A percentile compares a stretch with the other conserved stretches of the same genome.
phyloP scores from a whole-genome alignment of 2,797 vertebrate species.

The Tamandua tetradactyla region DNA sequence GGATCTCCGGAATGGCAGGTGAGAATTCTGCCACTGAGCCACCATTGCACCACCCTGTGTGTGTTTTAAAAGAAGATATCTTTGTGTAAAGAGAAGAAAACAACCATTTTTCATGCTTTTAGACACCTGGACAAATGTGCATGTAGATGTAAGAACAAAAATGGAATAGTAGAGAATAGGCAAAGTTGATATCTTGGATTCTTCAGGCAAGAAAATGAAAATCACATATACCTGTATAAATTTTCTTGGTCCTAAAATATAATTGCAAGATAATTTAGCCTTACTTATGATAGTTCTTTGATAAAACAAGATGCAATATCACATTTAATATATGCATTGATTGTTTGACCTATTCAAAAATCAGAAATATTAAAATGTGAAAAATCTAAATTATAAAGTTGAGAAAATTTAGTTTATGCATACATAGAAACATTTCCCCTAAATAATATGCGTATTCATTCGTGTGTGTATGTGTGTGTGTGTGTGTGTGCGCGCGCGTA shows the following conservation, averaged over 20 bases:
- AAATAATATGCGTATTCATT: background rate
- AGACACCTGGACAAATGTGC: background rate
- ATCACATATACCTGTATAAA: background rate
- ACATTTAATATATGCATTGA: background rate
- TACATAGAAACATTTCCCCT: background rate
- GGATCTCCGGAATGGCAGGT: no score
- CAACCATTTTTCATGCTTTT: background rate
- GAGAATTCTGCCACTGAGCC: no score
- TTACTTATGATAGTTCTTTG: background rate
- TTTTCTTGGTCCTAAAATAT: background rate
- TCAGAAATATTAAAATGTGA: constrained; percentile 14
- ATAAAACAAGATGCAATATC: constrained; percentile 12
- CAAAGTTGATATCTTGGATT: background rate
- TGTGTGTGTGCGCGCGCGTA: background rate
- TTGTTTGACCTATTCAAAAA: constrained; percentile 32
- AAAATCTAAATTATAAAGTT: background rate
- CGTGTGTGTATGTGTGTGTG: no score
- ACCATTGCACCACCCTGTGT: no score
- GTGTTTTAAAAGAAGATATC: background rate
- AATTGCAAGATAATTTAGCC: constrained; percentile 29
- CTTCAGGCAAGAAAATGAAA: constrained; percentile 43
- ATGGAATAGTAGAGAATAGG: background rate
- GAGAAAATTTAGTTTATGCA: background rate
- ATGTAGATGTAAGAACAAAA: background rate
- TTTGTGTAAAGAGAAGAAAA: background rate